phyloP scores from a whole-genome alignment of 2,113 vertebrate genomes.

The Gopherus flavomarginatus region DNA sequence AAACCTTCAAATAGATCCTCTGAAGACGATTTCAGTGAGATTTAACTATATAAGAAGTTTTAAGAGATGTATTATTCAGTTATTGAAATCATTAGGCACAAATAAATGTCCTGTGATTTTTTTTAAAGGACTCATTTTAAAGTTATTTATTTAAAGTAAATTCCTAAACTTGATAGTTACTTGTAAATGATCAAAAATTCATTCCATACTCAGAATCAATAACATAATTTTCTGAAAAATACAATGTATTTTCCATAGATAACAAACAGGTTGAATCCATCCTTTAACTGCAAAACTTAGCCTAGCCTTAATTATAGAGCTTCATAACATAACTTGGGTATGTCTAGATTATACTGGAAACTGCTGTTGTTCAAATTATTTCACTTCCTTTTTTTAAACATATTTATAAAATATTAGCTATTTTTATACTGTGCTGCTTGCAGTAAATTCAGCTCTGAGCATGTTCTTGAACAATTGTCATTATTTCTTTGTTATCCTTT shows the following conservation, averaged over 20 bases:
- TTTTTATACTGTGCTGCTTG: background rate
- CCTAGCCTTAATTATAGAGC: background rate
- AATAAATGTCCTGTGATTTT: background rate
- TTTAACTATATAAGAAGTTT: background rate
- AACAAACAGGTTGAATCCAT: background rate
- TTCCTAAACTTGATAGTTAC: background rate
- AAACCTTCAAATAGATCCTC: background rate
- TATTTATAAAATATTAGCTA: background rate
- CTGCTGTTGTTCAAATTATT: background rate
- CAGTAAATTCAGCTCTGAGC: background rate
- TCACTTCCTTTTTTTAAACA: background rate
- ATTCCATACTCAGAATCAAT: background rate
- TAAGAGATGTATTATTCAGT: background rate
- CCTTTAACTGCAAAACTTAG: background rate
- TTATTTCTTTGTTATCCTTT: conserved; percentile 43
- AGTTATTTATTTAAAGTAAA: background rate
- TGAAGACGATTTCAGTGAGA: background rate
- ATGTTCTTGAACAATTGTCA: conserved; percentile 40
- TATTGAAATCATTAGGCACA: background rate
- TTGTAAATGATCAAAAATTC: background rate
- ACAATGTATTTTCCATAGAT: background rate
- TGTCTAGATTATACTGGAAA: background rate
- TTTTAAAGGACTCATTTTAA: background rate
- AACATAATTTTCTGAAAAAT: background rate
- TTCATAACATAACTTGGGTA: background rate